phyloP scores from a whole-genome alignment of 2,113 vertebrate species.

The Struthio camelus region DNA sequence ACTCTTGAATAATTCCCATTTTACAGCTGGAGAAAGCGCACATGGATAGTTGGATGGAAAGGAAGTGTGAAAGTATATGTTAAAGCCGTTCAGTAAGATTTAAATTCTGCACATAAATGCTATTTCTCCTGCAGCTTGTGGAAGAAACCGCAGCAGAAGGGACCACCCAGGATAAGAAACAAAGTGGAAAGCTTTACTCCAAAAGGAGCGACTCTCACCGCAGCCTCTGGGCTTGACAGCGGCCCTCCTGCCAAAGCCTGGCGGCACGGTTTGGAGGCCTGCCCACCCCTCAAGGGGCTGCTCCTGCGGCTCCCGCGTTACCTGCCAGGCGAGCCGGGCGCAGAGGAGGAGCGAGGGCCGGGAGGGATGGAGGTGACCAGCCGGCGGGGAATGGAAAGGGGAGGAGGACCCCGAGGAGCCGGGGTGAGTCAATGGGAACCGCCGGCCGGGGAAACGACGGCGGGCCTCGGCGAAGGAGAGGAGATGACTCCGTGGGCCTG shows the following conservation, averaged over 20 bases:
- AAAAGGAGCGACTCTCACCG: background rate
- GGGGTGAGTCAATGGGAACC: conserved; percentile 57
- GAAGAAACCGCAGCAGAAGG: background rate
- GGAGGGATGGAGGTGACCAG: background rate
- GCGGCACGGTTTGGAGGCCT: background rate
- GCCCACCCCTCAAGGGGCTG: background rate
- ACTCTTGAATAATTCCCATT: accelerated
- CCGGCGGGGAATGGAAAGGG: background rate
- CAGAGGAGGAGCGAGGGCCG: background rate
- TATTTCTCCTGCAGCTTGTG: accelerated
- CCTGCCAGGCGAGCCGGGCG: background rate
- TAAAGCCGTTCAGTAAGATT: background rate
- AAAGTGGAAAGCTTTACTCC: background rate
- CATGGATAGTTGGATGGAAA: background rate
- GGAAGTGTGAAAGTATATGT: background rate
- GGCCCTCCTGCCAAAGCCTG: accelerated
- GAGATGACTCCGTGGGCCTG: background rate
- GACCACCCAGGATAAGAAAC: background rate
- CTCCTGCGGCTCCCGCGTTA: background rate
- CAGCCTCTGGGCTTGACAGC: background rate
- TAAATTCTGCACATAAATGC: background rate
- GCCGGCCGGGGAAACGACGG: background rate
- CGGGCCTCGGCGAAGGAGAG: conserved; percentile 6
- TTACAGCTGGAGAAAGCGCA: background rate
- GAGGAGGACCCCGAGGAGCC: background rate